Base-by-base conservation (phyloP, 2,888 invertebrate species). In the Troides oblongomaculatus region DNA sequence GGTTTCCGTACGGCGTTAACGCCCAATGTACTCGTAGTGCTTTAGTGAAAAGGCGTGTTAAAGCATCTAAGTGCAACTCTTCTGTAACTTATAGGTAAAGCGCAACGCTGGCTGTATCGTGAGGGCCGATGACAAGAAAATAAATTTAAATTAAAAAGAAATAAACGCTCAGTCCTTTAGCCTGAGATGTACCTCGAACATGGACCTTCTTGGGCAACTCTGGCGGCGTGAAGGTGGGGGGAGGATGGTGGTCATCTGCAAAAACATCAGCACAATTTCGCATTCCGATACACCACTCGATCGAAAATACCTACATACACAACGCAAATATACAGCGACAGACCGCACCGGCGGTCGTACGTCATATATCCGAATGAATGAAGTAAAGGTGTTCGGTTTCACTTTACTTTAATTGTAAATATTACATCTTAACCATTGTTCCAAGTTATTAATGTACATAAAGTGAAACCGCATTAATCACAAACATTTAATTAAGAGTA, bases 131-230 rank as follows among this genome's bases (percentile, higher is more conserved):
- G 88, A 89, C 82, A 80, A 80, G 81, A 84, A 63, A 59, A 57
- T 53, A 50, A 81, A 83, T 80, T 76, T 73, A 80, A 84, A 85
- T 82, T 79, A 81, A 83, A 82, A 85, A 85, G 82, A 83, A 75
- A 80, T 82, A 89, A 89, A 78, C 87, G 86, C 90, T 89, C 89
- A 88, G 88, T 86, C 84, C 83, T 85, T 86, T 86, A 86, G 87
- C 84, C 87, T 87, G 90, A 90, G 88, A 88, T 90, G 93, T 94
- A 97, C 97, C 97, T 97, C 97, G 96, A 94, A 97, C 96, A 96
- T 97, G 97, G 96, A 97, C 97, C 96, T 97, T 97, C 96, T 98
- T 98, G 95, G 98, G 98, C 95, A 98, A 97, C 96, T 98, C 98
- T 95, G 98, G 98, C 95, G 98, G 98, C 94, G 98, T 98, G 95